A percentile compares a stretch with the other conserved stretches of the same genome.
These are phyloP conservation scores for Gobionotothen gibberifrons DNA, from an alignment of 2,797 vertebrate genomes.

Conservation along the genomic window DNA sequence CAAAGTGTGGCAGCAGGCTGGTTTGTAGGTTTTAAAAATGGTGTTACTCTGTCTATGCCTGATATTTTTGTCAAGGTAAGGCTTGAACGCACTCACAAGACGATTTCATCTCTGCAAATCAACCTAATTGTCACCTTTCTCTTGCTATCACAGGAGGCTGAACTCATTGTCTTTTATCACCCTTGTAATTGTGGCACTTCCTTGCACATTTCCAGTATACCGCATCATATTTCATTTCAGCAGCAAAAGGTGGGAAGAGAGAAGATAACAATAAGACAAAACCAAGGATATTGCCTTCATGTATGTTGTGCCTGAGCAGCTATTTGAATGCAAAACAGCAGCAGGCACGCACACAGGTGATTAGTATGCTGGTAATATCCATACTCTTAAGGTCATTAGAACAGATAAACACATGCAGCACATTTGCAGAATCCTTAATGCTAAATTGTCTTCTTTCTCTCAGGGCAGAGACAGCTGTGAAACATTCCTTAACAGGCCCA, in stretches of 20 bases:
- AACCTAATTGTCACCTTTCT: slow-evolving; percentile 46
- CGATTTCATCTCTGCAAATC: slow-evolving; percentile 54
- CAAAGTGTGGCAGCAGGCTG: slow-evolving; percentile 18
- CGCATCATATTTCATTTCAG: slow-evolving; percentile 25
- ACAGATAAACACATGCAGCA: slow-evolving; percentile 80
- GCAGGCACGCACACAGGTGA: slow-evolving; percentile 63
- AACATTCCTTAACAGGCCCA: slow-evolving; percentile 75
- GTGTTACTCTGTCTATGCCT: slow-evolving; percentile 26
- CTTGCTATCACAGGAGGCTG: slow-evolving; percentile 18
- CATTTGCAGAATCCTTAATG: slow-evolving; percentile 78
- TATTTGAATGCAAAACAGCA: slow-evolving; percentile 72
- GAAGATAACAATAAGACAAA: slow-evolving; percentile 5
- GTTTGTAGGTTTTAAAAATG: slow-evolving; percentile 6
- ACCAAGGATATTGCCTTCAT: slow-evolving; percentile 36
- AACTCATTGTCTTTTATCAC: slow-evolving; percentile 35
- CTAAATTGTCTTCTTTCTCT: slow-evolving; percentile 76
- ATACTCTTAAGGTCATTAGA: slow-evolving; percentile 83
- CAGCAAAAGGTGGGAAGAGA: slow-evolving; percentile 23
- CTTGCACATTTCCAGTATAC: slow-evolving; percentile 3
- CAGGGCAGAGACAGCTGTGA: slow-evolving; percentile 75
- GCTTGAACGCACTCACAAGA: slow-evolving; percentile 35
- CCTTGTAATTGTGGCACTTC: slow-evolving; percentile 23
- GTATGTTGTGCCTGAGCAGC: slow-evolving; percentile 46
- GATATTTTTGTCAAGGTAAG: slow-evolving; percentile 44
- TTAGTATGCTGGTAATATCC: slow-evolving; percentile 79